A percentile compares a stretch with the other conserved stretches of the same genome.
phyloP scores from a whole-genome alignment of 2,888 invertebrate genomes.

The Pharmacophagus antenor region DNA sequence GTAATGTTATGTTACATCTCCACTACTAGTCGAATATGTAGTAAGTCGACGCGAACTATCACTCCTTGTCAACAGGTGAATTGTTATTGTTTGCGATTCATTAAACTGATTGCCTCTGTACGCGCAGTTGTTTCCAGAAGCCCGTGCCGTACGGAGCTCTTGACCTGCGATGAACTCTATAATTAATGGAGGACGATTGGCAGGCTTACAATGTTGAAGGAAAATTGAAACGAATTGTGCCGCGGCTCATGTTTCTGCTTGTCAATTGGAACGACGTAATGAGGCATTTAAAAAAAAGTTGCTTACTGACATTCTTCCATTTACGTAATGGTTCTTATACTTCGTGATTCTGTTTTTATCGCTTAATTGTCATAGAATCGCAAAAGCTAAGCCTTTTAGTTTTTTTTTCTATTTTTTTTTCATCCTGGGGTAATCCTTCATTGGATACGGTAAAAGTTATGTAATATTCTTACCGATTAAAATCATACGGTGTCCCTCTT shows the following conservation, averaged over 20 bases:
- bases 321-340: background rate
- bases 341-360: too few relatives aligned
- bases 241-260: conserved; percentile 11
- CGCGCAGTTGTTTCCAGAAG: conserved; percentile 12
- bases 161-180: conserved; percentile 26
- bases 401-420: too few relatives aligned
- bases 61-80: background rate
- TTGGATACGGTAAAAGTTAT: too few relatives aligned
- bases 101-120: background rate
- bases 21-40: background rate
- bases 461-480: too few relatives aligned
- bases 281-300: background rate
- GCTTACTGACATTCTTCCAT: background rate
- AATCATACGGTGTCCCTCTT: too few relatives aligned
- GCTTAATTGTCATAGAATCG: too few relatives aligned
- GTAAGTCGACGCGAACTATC: background rate
- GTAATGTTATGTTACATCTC: too few relatives aligned
- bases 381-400: too few relatives aligned
- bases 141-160: conserved; percentile 11
- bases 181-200: conserved; percentile 25
- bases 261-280: conserved; percentile 20
- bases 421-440: too few relatives aligned
- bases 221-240: conserved; percentile 29
- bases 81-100: background rate
- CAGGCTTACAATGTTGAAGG: conserved; percentile 26